phyloP scores from a whole-genome alignment of 2,113 vertebrate genomes.

The Oryzias woworae region DNA sequence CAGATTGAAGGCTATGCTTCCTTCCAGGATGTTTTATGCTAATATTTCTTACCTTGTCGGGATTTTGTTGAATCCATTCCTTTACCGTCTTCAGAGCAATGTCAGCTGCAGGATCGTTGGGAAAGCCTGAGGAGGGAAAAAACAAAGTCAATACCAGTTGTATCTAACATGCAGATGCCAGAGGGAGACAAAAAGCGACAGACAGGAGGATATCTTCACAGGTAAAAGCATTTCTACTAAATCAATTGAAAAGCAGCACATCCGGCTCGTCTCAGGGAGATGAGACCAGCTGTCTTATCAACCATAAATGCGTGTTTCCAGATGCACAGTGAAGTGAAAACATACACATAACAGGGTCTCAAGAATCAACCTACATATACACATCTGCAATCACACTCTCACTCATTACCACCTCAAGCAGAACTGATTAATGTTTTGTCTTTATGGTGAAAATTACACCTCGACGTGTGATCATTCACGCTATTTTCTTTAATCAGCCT shows the following conservation, averaged over 20 bases:
- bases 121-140: conserved; percentile 82
- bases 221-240: conserved; percentile 40
- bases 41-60: conserved; percentile 83
- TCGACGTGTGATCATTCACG: conserved; percentile 35
- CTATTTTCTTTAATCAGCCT: conserved; percentile 17
- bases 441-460: conserved; percentile 39
- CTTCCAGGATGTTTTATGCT: conserved; percentile 5
- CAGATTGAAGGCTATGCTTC: conserved; percentile 15
- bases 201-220: conserved; percentile 33
- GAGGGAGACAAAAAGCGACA: conserved; percentile 34
- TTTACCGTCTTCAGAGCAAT: conserved; percentile 90
- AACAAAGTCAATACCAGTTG: conserved; percentile 40
- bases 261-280: conserved; percentile 33
- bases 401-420: conserved; percentile 42
- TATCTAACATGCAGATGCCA: conserved; percentile 34
- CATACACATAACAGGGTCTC: conserved; percentile 8
- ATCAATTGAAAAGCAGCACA: conserved; percentile 50
- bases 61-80: conserved; percentile 88
- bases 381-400: conserved; percentile 27
- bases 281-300: conserved; percentile 49
- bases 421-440: conserved; percentile 35
- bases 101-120: conserved; percentile 92
- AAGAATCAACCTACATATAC: conserved; percentile 9
- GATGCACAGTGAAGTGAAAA: conserved; percentile 39
- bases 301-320: conserved; percentile 33